Evolutionary conservation across 1,140 invertebrate genomes (phyloP), one percentile per base, ranked within the genome.

Genomic region (Akabosia matsudoensis): DNA sequence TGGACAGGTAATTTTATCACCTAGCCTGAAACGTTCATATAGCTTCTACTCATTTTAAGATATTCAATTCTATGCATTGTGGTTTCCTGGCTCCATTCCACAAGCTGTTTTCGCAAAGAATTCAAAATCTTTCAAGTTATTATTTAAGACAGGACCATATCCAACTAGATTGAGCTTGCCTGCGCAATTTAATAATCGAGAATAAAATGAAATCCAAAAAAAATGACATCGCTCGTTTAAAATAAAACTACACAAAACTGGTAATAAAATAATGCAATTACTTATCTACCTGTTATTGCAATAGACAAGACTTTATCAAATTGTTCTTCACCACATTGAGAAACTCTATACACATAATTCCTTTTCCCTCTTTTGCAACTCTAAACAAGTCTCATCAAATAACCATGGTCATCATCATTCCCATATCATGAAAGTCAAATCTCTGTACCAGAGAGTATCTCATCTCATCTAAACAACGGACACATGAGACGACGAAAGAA

Each of bases 391-490:
- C 37, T 45, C 37, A 45, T n/a, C 18, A 45, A 18, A 22, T 67
- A 67, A 67, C 31, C 7, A 67, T 31, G 7, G 22, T 67, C 61
- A 67, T 67, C 61, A 67, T 30, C 54, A 61, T n/a, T n/a, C n/a
- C 7, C 37, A 45, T 45, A 45, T 30, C 61, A 67, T 67, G 24
- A 67, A 31, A 10, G 54, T 56, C 54, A 56, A 56, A 56, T 56
- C 54, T 56, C 13, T 45, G n/a, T n/a, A n/a, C n/a, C n/a, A 45
- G 7, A 22, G 24, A 61, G 54, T 22, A 61, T 61, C 37, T 45
- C 37, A 7, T 45, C 37, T 45, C 54, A 24, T 61, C 30, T 31
- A n/a, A 67, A 67, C n/a, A 67, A 67, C 61, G 61, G 61, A 67
- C 61, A 67, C 61, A 67, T 31, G 61, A 67, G 61, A 67, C 61